Base-by-base conservation (phyloP, 1,140 invertebrate species). In the Calycopis cecrops region DNA sequence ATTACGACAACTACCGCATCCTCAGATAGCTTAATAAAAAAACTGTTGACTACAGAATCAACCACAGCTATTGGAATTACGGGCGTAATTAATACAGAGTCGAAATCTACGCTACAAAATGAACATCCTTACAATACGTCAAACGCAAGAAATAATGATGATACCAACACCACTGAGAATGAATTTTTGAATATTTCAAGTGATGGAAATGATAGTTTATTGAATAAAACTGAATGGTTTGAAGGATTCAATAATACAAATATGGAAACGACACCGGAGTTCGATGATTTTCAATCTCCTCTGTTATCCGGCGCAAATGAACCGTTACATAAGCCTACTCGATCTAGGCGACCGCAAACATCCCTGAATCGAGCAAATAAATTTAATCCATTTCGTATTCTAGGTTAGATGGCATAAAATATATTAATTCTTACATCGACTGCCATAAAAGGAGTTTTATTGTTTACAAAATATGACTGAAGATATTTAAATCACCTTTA, bases 371-470 rank as follows among this genome's bases (percentile, higher is more conserved):
- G 70, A 60, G 56, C 50, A 49, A 82, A 76, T 62, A 85, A 83
- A 67, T 87, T 87, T 50, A 87, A 84, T 62, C 84, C 81, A 52
- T 83, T 87, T 61, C 81, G 84, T 47, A 87, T 87, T 56, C 73
- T 87, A 79, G 84, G 84, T 71, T 87, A 85, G 63, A 51, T 18
- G 55, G 51, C 35, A 51, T 49, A 48, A 12, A 33, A 59, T 47
- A 62, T 55, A 61, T 18, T 56, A 52, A 64, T 52, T 44, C 64
- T 42, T 62, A 59, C 52, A 56, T 62, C 59, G 67, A 76, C 72
- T 80, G 76, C 73, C 76, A 73, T 52, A 33, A 54, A 60, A 67
- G 59, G 52, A 73, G 69, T 63, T 38, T 40, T 48, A 52, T 53
- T 54, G 16, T 42, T 42, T 40, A 42, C 18, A 59, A 48, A 52